Evolutionary conservation across 1,140 invertebrate genomes (phyloP).

Genomic region (Drosophila orena): DNA sequence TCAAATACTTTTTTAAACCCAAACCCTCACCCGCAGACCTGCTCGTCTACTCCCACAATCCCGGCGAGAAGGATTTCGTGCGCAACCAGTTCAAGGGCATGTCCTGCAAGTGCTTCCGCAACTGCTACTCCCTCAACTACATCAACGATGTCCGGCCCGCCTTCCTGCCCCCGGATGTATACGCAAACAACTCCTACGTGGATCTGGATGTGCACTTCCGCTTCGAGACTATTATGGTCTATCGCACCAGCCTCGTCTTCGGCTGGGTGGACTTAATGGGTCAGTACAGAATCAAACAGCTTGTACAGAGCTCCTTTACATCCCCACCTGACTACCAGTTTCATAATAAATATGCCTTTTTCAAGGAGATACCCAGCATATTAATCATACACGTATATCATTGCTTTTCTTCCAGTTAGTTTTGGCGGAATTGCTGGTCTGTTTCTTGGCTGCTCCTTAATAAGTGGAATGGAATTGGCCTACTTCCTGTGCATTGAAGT

Average conservation of each 20-base stretch:
- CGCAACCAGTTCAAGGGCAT: conserved; percentile 67
- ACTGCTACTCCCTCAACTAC: conserved; percentile 80
- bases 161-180: conserved; percentile 65
- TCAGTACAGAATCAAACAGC: conserved; percentile 24
- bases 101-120: conserved; percentile 78
- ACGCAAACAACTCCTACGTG: conserved; percentile 69
- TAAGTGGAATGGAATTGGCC: conserved; percentile 90
- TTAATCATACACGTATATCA: too few species aligned
- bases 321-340: too few species aligned
- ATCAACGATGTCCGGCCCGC: conserved; percentile 74
- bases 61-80: conserved; percentile 66
- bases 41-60: conserved; percentile 65
- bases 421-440: conserved; percentile 91
- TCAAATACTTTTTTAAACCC: neutral
- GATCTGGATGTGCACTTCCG: conserved; percentile 78
- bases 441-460: conserved; percentile 90
- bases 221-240: conserved; percentile 77
- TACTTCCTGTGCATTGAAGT: conserved; percentile 88
- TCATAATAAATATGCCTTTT: too few species aligned
- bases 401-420: conserved; percentile 86
- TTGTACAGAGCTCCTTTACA: too few species aligned
- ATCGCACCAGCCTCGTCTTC: conserved; percentile 78
- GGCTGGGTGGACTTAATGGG: conserved; percentile 83
- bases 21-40: conserved; percentile 28
- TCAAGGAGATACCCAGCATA: too few species aligned